These are phyloP conservation scores for Dilophus febrilis DNA, from an alignment of 2,888 invertebrate genomes.

Conservation along the genomic window DNA sequence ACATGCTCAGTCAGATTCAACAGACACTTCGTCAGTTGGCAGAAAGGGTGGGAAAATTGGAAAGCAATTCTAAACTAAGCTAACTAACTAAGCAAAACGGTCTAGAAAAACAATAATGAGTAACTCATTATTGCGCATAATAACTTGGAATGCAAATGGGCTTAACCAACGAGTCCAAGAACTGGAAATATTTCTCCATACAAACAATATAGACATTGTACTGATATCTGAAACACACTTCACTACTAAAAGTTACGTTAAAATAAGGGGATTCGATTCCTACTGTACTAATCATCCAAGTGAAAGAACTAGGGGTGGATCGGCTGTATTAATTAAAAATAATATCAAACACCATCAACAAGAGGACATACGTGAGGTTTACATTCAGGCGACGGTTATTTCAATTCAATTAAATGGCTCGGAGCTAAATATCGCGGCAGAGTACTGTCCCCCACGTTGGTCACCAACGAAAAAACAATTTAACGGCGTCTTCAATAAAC, in stretches of 20 bases:
- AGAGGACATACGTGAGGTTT: too few species aligned
- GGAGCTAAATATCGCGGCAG: background rate
- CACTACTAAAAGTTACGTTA: conserved; percentile 8
- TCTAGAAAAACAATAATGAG: background rate
- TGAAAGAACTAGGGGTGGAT: background rate
- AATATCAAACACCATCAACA: too few species aligned
- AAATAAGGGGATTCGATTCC: conserved; percentile 7
- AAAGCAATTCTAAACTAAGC: background rate
- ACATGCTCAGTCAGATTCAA: background rate
- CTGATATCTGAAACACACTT: conserved; percentile 12
- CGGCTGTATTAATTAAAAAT: too few species aligned
- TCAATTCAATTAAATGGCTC: background rate
- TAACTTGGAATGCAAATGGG: conserved; percentile 1
- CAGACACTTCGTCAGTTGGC: too few species aligned
- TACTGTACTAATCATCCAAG: background rate
- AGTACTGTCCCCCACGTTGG: background rate
- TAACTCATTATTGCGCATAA: background rate
- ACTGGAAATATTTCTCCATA: background rate
- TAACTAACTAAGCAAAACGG: too few species aligned
- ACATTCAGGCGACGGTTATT: background rate
- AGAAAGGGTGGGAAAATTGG: background rate
- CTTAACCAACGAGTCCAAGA: background rate
- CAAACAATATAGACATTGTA: conserved; percentile 5
- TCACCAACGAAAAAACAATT: background rate
- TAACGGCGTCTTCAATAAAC: background rate